These are phyloP conservation scores for Tachysurus vachellii DNA, from an alignment of 2,113 vertebrate genomes.

Conservation along the genomic window DNA sequence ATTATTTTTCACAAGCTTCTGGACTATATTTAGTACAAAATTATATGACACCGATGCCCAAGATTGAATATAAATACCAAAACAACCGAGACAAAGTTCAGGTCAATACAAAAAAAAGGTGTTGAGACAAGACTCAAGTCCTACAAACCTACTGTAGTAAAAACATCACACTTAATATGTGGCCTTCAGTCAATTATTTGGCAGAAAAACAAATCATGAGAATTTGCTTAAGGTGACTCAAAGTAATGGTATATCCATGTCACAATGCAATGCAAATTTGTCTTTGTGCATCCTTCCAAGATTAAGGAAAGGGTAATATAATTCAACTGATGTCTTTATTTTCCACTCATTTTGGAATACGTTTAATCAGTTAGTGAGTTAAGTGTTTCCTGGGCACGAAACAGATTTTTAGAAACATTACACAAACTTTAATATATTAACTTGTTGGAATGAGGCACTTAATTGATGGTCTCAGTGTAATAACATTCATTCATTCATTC, in stretches of 20 bases:
- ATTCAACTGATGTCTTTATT: neutral
- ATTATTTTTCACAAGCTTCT: neutral
- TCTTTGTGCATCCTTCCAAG: neutral
- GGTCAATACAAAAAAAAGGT: neutral
- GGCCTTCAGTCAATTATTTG: neutral
- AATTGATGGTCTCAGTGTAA: too few species aligned
- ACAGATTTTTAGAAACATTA: too few species aligned
- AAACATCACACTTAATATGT: neutral
- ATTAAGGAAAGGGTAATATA: neutral
- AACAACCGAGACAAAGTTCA: neutral
- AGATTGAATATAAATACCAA: neutral
- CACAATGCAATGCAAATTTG: neutral
- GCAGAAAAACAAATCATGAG: neutral
- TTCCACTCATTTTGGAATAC: neutral
- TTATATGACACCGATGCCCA: neutral
- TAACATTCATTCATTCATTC: too few species aligned
- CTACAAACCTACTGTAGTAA: neutral
- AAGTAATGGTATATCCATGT: neutral
- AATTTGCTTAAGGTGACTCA: neutral
- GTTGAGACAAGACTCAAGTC: neutral
- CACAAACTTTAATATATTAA: too few species aligned
- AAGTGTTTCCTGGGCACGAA: neutral
- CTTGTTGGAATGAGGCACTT: too few species aligned
- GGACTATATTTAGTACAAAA: neutral
- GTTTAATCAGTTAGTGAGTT: too few species aligned